Conservation (phyloP, 2,113 vertebrate genomes). For the Sander vitreus region DNA sequence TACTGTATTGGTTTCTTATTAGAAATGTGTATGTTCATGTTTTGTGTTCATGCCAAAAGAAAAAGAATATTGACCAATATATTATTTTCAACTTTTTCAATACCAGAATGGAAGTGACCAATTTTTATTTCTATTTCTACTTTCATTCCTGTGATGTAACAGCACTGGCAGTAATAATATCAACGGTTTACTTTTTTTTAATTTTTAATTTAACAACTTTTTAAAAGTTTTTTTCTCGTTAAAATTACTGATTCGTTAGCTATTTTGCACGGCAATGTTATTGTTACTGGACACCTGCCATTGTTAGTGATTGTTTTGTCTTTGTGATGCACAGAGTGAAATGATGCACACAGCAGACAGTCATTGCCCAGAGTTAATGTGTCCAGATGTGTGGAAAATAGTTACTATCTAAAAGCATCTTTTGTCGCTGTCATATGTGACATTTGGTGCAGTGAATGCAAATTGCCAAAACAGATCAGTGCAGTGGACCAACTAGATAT, state of each 20-base stretch:
- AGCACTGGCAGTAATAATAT: neutral
- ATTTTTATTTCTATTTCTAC: too few species aligned
- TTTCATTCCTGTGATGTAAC: neutral
- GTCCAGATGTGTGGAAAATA: constrained; percentile 46
- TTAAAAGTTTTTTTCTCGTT: neutral
- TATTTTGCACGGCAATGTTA: neutral
- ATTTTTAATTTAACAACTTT: too few species aligned
- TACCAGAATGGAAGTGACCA: too few species aligned
- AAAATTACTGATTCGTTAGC: neutral
- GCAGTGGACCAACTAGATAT: constrained; percentile 48
- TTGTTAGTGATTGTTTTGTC: constrained; percentile 3
- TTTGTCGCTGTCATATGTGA: constrained; percentile 40
- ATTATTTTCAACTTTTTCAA: too few species aligned
- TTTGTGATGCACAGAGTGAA: neutral
- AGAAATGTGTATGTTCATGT: neutral
- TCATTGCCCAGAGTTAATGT: constrained; percentile 14
- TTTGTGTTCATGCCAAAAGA: neutral
- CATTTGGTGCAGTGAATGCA: constrained; percentile 39
- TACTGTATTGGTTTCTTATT: neutral
- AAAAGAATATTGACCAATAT: too few species aligned
- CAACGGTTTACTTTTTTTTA: neutral
- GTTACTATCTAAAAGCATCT: constrained; percentile 36
- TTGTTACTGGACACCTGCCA: neutral
- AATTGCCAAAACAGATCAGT: constrained; percentile 54
- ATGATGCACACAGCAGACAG: neutral